Base-by-base conservation (phyloP, 1,140 invertebrate species). In the Tetragnatha versicolor region DNA sequence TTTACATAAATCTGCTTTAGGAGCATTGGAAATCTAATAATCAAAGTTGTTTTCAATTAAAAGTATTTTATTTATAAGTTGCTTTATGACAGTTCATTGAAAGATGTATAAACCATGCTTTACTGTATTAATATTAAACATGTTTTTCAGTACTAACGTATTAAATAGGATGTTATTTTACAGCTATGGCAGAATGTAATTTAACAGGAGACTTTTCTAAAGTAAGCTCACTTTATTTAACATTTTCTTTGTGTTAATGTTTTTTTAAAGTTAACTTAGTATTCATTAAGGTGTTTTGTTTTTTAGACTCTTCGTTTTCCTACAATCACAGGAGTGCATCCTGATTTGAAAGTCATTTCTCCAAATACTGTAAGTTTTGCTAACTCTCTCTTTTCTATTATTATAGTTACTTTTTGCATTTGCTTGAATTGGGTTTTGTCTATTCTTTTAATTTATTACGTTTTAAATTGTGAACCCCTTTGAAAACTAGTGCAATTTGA, bases 341-440 rank as follows among this genome's bases (percentile, higher is more conserved):
- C 90, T 31, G 95, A 98, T 85, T 87, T 98, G 4, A 96, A 94
- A 83, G 90, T 91, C 20, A 96, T 98, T 66, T 89, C 90, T 9
- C 83, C 89, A 12, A 85, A 90, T 14, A 96, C 94, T 14, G 76
- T 79, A 70, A 51, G 20, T 22, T n/a, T 45, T 69, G 3, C n/a
- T 75, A 39, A 12, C 25, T 14, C 37, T 22, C 51, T 35, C 17
- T 70, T 25, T 33, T 55, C 35, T 25, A 14, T 31, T 14, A 12
- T 14, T 60, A 31, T 33, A 12, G 14, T 29, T 7, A 20, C 33
- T 60, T 9, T 33, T 14, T 20, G 5, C 12, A 29, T 10, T 60
- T 12, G 9, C 17, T 29, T 60, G 10, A 3, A 33, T 20, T 12
- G 6, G 2, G 14, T 22, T 29, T 14, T 60, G 10, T 53, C 17